Evolutionary conservation across 2,113 vertebrate genomes (phyloP).

Genomic region (Anarhynchus alexandrinus): DNA sequence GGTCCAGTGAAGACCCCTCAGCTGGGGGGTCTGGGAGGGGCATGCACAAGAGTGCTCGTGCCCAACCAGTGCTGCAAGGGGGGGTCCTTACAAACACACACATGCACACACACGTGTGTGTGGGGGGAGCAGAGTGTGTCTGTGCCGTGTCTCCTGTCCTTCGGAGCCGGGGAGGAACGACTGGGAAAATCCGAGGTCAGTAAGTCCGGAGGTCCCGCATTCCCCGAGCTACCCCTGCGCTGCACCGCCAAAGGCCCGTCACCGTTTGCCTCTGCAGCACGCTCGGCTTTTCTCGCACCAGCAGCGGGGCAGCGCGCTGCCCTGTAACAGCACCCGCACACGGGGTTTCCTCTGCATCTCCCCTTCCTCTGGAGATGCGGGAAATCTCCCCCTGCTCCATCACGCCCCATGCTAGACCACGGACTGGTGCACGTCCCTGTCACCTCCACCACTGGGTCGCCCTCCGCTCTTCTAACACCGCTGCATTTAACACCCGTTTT

Average conservation of each 20-base stretch:
- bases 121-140: background rate
- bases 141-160: background rate
- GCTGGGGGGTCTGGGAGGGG: background rate
- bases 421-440: background rate
- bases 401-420: background rate
- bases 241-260: background rate
- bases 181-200: background rate
- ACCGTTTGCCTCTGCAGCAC: background rate
- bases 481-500: slow-evolving; percentile 61
- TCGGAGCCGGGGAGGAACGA: accelerated
- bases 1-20: background rate
- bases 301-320: background rate
- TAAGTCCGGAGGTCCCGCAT: background rate
- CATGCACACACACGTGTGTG: accelerated
- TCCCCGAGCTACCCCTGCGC: background rate
- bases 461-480: slow-evolving; percentile 23
- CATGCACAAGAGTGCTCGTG: background rate
- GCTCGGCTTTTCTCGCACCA: background rate
- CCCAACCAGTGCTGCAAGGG: background rate
- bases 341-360: background rate
- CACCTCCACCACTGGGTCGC: background rate
- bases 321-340: background rate
- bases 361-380: background rate
- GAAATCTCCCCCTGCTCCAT: background rate
- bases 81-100: background rate